phyloP scores from a whole-genome alignment of 1,140 invertebrate genomes.

The Brachionus asplanchnoidis region DNA sequence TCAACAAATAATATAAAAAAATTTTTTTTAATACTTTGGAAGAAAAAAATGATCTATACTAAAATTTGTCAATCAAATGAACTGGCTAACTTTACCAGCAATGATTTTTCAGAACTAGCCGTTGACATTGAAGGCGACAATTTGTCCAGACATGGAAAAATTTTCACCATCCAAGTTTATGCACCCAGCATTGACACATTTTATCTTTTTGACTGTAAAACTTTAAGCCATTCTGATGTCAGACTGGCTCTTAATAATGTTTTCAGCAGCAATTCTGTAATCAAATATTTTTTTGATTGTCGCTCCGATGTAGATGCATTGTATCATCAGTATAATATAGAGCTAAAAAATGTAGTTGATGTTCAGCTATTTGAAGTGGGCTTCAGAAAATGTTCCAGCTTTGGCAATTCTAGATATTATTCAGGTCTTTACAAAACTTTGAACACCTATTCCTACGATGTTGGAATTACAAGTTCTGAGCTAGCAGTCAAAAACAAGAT shows the following conservation, averaged over 20 bases:
- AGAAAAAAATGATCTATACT: not conserved
- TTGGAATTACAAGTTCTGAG: not conserved
- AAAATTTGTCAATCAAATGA: not conserved
- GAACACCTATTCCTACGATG: not conserved
- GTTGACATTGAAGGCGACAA: slow-evolving; percentile 12
- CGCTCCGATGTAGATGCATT: slow-evolving; percentile 2
- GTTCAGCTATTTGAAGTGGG: slow-evolving; percentile 4
- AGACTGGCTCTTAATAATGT: not conserved
- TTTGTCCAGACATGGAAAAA: slow-evolving; percentile 13
- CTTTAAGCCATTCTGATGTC: not conserved
- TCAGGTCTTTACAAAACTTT: not conserved
- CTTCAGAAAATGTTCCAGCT: not conserved
- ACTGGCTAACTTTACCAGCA: not conserved
- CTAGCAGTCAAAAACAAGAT: not conserved
- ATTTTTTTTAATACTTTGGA: no score
- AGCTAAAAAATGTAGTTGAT: slow-evolving; percentile 2
- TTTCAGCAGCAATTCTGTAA: not conserved
- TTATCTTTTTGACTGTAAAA: slow-evolving; percentile 9
- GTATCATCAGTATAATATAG: slow-evolving; percentile 13
- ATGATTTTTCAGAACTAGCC: not conserved
- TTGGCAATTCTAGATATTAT: not conserved
- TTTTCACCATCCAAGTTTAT: slow-evolving; percentile 4
- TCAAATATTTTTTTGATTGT: not conserved
- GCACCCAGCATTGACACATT: not conserved
- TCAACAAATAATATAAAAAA: not conserved